A percentile compares a stretch with the other conserved stretches of the same genome.
phyloP scores from a whole-genome alignment of 1,140 invertebrate genomes.

The Dreissena rostriformis region DNA sequence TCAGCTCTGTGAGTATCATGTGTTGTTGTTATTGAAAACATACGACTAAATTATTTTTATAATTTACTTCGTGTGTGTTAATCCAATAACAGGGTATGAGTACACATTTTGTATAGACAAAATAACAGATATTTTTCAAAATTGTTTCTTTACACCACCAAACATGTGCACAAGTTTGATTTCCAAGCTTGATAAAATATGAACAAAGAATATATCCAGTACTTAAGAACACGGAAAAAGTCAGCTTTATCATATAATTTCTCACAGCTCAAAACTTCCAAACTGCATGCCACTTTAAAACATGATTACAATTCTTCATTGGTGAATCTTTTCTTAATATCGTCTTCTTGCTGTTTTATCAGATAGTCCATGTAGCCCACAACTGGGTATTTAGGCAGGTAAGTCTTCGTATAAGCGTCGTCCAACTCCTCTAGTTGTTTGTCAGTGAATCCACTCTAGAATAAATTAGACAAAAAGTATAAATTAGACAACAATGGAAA shows the following conservation, averaged over 20 bases:
- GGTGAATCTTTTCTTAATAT: conserved; percentile 58
- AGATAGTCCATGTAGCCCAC: conserved; percentile 79
- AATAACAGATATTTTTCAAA: no score
- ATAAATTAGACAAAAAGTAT: not conserved
- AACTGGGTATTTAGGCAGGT: conserved; percentile 77
- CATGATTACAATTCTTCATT: conserved; percentile 52
- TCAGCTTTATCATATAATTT: not conserved
- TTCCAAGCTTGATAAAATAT: not conserved
- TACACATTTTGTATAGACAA: no score
- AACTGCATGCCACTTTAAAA: not conserved
- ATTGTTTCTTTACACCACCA: no score
- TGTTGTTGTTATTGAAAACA: no score
- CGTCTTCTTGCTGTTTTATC: conserved; percentile 64
- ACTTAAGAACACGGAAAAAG: not conserved
- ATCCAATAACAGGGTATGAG: no score
- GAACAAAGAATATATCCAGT: not conserved
- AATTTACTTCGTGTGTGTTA: no score
- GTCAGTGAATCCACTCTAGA: conserved; percentile 72
- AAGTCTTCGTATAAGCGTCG: conserved; percentile 71
- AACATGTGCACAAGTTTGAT: no score
- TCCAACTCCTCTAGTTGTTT: conserved; percentile 73
- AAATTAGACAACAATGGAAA: no score
- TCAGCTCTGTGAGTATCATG: no score
- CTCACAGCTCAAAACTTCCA: not conserved
- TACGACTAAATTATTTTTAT: no score